A percentile compares a stretch with the other conserved stretches of the same genome.
These are phyloP conservation scores for Nyctalus aviator DNA, from an alignment of 2,797 vertebrate genomes.

Conservation along the genomic window DNA sequence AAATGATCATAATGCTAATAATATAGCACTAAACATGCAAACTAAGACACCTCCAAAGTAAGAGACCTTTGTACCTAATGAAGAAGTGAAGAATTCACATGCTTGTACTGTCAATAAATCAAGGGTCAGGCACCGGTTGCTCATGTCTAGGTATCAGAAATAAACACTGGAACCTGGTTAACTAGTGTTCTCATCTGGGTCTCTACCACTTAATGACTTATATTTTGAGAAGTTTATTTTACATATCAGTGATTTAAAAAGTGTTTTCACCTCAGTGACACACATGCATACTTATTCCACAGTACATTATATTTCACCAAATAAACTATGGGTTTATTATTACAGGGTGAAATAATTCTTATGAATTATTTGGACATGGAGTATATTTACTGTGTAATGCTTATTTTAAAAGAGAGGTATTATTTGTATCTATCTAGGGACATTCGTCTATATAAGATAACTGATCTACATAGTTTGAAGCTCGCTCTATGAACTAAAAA, in stretches of 20 bases:
- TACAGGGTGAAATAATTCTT: neutral
- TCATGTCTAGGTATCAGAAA: neutral
- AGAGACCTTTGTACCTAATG: neutral
- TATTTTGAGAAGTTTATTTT: neutral
- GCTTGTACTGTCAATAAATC: neutral
- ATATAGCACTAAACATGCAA: neutral
- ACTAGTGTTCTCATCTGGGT: neutral
- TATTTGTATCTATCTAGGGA: neutral
- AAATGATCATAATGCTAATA: neutral
- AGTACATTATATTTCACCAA: neutral
- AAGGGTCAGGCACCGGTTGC: neutral
- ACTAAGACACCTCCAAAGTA: neutral
- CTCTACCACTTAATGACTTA: neutral
- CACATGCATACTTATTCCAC: neutral
- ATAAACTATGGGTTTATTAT: neutral
- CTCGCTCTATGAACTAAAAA: neutral
- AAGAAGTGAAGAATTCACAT: neutral
- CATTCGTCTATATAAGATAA: neutral
- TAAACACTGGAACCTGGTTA: neutral
- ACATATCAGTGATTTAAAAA: neutral
- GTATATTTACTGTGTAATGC: neutral
- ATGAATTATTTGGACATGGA: neutral
- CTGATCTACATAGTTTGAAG: neutral
- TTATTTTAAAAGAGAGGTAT: neutral
- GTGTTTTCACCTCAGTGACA: neutral